Base-by-base conservation (phyloP, 2,113 vertebrate genomes). In the Uropsilus gracilis region DNA sequence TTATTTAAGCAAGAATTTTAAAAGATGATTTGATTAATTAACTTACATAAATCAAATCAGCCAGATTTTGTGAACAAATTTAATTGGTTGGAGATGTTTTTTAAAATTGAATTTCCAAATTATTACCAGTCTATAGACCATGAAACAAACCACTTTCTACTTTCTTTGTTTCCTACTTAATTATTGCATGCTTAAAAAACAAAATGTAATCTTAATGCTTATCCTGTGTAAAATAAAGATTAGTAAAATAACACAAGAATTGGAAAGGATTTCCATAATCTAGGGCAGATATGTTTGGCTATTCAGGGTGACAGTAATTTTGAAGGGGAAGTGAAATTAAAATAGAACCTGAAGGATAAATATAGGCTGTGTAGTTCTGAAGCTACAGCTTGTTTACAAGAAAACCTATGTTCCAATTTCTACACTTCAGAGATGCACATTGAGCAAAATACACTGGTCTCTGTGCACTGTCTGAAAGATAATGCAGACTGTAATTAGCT, bases 221-320 rank as follows among this genome's bases (percentile, higher is more conserved):
- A 69, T 53, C 34, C 73, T 66, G 37, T 42, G 14, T 48, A 72
- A 64, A 14, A 28, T 59, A 86, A 83, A 63, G n/a, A 46, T 86
- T 76, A 69, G 55, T 18, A 28, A 75, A 81, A n/a, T 8, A n/a
- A 44, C 20, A n/a, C 28, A 55, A 89, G 48, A 88, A 46, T 50
- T 86, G 44, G 57, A 73, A 95, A 92, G 48, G 48, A 71, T 42
- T 81, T 76, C 34, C 10, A 9, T 71, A 26, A 32, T 86, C 57
- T 30, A 18, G n/a, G 61, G 83, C 28, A 73, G 82, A 72, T n/a
- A 18, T 28, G 11, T 30, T 71, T 91, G 44, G 57, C 55, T 20
- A 94, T 89, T 26, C 71, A 84, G 66, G 34, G 44, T 76, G 72
- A 69, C 42, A 39, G 53, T 16, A 68, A 86, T 77, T 86, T 86